Conservation (phyloP, 2,888 invertebrate species). For the Eilema sororculum region DNA sequence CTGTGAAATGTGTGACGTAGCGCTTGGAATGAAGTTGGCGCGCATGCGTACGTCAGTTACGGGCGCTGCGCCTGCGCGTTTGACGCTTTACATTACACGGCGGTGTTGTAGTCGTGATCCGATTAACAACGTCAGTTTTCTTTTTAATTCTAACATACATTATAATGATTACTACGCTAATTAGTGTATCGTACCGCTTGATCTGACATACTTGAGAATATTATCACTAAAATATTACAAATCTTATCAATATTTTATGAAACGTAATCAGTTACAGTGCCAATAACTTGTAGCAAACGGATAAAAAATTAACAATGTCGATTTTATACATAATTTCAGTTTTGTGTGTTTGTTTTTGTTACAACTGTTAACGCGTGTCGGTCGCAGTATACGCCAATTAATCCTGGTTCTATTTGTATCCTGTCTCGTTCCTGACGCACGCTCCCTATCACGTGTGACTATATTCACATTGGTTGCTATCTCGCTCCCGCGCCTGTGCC, state of each 20-base stretch:
- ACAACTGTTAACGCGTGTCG: conserved; percentile 57
- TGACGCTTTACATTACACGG: conserved; percentile 85
- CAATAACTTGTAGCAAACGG: conserved; percentile 58
- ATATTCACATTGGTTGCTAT: conserved; percentile 67
- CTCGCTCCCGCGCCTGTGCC: conserved; percentile 69
- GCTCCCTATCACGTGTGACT: conserved; percentile 70
- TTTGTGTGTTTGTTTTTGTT: conserved; percentile 43
- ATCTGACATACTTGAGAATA: conserved; percentile 58
- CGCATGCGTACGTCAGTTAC: conserved; percentile 83
- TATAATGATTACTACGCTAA: conserved; percentile 45
- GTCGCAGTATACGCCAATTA: conserved; percentile 77
- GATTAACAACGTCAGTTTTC: conserved; percentile 86
- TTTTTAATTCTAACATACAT: conserved; percentile 62
- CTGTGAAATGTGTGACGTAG: conserved; percentile 65
- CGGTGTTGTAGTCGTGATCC: conserved; percentile 86
- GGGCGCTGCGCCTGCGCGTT: conserved; percentile 86
- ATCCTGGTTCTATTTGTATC: conserved; percentile 79
- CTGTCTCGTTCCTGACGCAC: conserved; percentile 72
- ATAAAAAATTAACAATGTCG: conserved; percentile 48
- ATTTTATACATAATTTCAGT: conserved; percentile 37
- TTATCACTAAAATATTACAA: conserved; percentile 33
- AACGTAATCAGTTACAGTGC: conserved; percentile 52
- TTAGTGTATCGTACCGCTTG: conserved; percentile 65
- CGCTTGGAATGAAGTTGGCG: conserved; percentile 76
- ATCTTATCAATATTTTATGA: conserved; percentile 33